Evolutionary conservation across 2,113 vertebrate species (phyloP).

Genomic region (Catagonus wagneri): DNA sequence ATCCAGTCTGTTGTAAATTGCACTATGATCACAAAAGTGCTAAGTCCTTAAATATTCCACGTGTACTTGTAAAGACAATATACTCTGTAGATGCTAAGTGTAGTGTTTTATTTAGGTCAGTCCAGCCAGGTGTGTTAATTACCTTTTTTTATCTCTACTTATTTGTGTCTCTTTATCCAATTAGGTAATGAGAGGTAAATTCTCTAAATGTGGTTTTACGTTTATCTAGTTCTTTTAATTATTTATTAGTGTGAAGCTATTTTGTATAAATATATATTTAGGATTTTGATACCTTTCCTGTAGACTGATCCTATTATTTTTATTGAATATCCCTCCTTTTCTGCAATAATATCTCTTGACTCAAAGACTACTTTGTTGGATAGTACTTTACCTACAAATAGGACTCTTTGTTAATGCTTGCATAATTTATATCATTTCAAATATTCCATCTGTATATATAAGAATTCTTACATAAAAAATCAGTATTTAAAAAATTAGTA

Average conservation of each 20-base stretch:
- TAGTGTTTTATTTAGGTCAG: neutral
- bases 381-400: neutral
- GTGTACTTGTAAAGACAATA: neutral
- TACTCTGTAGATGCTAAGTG: neutral
- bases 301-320: neutral
- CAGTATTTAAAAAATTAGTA: neutral
- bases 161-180: neutral
- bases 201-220: neutral
- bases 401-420: neutral
- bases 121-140: neutral
- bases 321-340: neutral
- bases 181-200: neutral
- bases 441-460: neutral
- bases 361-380: neutral
- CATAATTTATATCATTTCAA: neutral
- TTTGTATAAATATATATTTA: neutral
- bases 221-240: slow-evolving; percentile 18
- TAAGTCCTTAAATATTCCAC: neutral
- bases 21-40: neutral
- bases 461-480: neutral
- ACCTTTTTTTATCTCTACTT: neutral
- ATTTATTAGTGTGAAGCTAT: neutral
- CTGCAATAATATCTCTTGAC: neutral
- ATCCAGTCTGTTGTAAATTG: neutral
- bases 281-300: neutral